Percentiles rank a stretch among this genome's conserved stretches.
Evolutionary conservation across 1,140 invertebrate species (phyloP).

Genomic region (Cydia pomonella): DNA sequence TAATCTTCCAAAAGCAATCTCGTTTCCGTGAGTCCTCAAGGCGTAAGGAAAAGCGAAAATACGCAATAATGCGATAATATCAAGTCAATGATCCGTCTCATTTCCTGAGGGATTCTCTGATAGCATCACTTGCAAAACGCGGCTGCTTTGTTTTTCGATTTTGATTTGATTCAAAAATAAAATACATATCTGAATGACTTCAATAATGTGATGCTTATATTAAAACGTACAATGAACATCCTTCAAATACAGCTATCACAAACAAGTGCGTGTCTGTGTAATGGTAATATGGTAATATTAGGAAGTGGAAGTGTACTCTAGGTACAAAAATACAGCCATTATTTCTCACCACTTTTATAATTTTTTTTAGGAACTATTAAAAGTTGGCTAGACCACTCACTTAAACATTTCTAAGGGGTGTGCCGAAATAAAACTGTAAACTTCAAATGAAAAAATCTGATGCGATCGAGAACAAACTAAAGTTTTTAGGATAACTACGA

Average conservation of each 20-base stretch:
- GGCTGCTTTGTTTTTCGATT: constrained; percentile 25
- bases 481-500: too few species aligned
- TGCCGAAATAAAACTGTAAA: too few species aligned
- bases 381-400: constrained; percentile 11
- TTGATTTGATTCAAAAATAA: too few species aligned
- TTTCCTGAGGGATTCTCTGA: constrained; percentile 34
- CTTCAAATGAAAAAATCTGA: too few species aligned
- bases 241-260: too few species aligned
- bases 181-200: too few species aligned
- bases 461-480: too few species aligned
- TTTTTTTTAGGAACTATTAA: not conserved
- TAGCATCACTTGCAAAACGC: constrained; percentile 36
- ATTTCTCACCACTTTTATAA: not conserved
- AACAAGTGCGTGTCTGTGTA: too few species aligned
- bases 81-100: constrained; percentile 38
- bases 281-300: not conserved
- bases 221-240: too few species aligned
- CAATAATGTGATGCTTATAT: too few species aligned
- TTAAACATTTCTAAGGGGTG: constrained; percentile 8
- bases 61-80: constrained; percentile 37
- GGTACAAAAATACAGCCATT: not conserved
- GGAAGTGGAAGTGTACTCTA: not conserved
- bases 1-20: constrained; percentile 33
- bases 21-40: constrained; percentile 31
- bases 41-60: constrained; percentile 34